Conservation (phyloP, 2,797 vertebrate species). For the Cuculus canorus region DNA sequence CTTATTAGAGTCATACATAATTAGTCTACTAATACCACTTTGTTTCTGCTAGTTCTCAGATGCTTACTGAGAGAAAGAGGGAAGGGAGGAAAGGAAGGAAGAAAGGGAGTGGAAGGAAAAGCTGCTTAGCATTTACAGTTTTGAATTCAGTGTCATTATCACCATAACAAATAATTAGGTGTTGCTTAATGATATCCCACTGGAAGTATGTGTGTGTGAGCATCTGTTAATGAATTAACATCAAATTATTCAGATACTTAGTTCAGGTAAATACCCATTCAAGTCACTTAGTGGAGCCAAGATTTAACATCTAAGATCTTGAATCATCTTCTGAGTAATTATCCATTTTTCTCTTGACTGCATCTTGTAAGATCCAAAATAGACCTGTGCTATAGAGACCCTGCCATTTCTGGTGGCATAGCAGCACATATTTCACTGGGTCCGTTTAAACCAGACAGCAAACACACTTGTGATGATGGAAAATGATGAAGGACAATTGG, state of each 20-base stretch:
- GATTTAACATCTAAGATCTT: neutral
- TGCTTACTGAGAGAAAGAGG: neutral
- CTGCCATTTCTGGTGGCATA: neutral
- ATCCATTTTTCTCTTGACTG: neutral
- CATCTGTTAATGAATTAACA: neutral
- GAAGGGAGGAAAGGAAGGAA: neutral
- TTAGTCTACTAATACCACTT: neutral
- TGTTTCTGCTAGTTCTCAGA: neutral
- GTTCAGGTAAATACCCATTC: neutral
- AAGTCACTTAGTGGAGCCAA: neutral
- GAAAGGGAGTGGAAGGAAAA: neutral
- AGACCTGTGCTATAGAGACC: neutral
- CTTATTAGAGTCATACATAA: neutral
- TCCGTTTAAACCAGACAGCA: neutral
- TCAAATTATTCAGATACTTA: neutral
- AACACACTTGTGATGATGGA: neutral
- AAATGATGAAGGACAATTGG: neutral
- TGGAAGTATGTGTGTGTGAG: neutral
- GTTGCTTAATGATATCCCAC: neutral
- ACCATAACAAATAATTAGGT: neutral
- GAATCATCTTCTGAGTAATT: neutral
- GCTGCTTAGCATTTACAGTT: neutral
- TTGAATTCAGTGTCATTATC: neutral
- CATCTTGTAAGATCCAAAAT: neutral
- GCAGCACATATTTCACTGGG: rapidly evolving